Base-by-base conservation (phyloP, 1,140 invertebrate genomes). In the Penaeus japonicus region DNA sequence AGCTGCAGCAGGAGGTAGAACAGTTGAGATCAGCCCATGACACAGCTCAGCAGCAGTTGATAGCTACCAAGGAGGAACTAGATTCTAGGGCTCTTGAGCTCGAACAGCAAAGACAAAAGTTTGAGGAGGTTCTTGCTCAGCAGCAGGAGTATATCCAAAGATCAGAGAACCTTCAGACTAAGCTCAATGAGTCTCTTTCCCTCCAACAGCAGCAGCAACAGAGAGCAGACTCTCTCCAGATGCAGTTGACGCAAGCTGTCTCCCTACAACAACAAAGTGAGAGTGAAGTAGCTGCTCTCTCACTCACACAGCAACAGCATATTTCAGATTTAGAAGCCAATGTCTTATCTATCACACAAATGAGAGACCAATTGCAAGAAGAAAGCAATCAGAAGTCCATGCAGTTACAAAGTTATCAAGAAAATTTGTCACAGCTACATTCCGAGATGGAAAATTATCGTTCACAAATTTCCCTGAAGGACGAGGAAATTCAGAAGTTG, bases 401-500 rank as follows among this genome's bases (percentile, higher is more conserved):
- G 1, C 30, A 78, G 20, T n/a, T 88, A 10, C 87, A 84, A 32
- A 62, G 47, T 73, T 65, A 84, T 17, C 22, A 18, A 24, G 27
- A 78, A 59, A 39, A 35, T 20, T 53, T 55, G 39, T 3, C 54
- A 32, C 47, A 84, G 22, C 65, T 78, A 20, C 83, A 83, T 55
- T 54, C 39, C 27, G 73, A 59, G 57, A 53, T 88, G 53, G 87
- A 88, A 77, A 84, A 35, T n/a, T 30, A 84, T 10, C 24, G 24
- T 20, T 77, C 65, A 75, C 54, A 77, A 24, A 83, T 83, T 53
- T 32, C 35, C 15, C 17, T 5, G n/a, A 88, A 88, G 47, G 80
- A 88, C 59, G 81, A 77, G 77, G 87, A 88, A 77, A 88, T 88
- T 27, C 24, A 84, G 57, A 82, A 88, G 80, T 59, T 88, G 20